Conservation (phyloP, 30 jellyfish, hydroid and myxozoan genomes). For the Morbakka virulenta region DNA sequence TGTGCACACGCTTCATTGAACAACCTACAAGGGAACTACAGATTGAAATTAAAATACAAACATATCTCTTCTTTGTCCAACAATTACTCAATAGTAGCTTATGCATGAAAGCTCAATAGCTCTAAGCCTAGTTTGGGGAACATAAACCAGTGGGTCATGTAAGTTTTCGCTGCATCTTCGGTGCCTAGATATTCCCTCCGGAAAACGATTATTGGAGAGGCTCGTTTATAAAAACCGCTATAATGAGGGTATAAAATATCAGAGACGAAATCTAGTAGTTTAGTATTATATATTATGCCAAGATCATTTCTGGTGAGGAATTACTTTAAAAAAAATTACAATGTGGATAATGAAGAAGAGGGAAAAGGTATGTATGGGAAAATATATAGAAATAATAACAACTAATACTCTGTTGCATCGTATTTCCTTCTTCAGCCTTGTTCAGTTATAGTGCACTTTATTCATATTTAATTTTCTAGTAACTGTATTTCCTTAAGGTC, state of each 20-base stretch:
- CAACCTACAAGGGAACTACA: no score
- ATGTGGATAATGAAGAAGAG: slow-evolving; percentile 45
- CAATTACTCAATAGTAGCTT: neutral
- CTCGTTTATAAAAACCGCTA: neutral
- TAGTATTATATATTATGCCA: slow-evolving; percentile 65
- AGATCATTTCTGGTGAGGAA: slow-evolving; percentile 88
- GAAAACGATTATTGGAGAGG: neutral
- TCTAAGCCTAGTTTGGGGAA: neutral
- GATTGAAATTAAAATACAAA: no score
- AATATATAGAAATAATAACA: no score
- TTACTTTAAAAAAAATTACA: slow-evolving; percentile 47
- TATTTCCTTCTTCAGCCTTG: neutral
- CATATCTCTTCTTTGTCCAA: neutral
- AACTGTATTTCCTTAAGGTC: no score
- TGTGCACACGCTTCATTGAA: no score
- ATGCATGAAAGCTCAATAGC: neutral
- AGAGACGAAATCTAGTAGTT: neutral
- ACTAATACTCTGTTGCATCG: no score
- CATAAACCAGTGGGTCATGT: neutral
- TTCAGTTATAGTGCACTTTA: neutral
- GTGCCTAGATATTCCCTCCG: neutral
- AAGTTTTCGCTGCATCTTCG: neutral
- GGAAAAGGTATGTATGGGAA: slow-evolving; percentile 56
- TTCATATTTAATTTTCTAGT: no score
- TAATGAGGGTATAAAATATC: neutral